Evolutionary conservation across 2,113 vertebrate genomes (phyloP).

Genomic region (Budorcas taxicolor): DNA sequence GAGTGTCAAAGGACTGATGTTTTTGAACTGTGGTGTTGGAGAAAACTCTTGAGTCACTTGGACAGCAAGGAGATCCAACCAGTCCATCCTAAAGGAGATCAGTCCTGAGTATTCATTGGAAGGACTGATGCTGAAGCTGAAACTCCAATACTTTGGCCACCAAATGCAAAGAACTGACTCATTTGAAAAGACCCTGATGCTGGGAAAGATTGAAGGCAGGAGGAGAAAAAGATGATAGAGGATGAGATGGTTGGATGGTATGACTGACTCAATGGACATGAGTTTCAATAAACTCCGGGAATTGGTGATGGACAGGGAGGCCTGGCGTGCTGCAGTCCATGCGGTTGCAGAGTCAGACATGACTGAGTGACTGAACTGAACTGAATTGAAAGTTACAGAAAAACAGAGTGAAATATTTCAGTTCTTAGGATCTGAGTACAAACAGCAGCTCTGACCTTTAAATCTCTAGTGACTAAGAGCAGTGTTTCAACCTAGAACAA

Average conservation of each 20-base stretch:
- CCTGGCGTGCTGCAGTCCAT: background rate
- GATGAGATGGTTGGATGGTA: background rate
- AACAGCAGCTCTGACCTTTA: constrained; percentile 56
- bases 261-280: background rate
- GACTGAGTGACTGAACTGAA: background rate
- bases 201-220: background rate
- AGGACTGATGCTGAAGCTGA: background rate
- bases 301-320: background rate
- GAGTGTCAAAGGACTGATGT: background rate
- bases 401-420: background rate
- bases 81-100: background rate
- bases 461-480: background rate
- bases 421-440: background rate
- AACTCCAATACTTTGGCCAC: background rate
- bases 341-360: background rate
- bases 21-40: background rate
- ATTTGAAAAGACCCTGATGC: background rate
- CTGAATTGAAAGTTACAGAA: background rate
- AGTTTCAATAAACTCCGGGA: background rate
- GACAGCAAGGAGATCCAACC: background rate
- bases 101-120: background rate
- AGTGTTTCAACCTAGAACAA: background rate
- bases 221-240: background rate
- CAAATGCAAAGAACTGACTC: background rate
- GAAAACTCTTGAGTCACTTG: background rate